These are phyloP conservation scores for Stegastes partitus DNA, from an alignment of 2,113 vertebrate genomes.

Conservation along the genomic window DNA sequence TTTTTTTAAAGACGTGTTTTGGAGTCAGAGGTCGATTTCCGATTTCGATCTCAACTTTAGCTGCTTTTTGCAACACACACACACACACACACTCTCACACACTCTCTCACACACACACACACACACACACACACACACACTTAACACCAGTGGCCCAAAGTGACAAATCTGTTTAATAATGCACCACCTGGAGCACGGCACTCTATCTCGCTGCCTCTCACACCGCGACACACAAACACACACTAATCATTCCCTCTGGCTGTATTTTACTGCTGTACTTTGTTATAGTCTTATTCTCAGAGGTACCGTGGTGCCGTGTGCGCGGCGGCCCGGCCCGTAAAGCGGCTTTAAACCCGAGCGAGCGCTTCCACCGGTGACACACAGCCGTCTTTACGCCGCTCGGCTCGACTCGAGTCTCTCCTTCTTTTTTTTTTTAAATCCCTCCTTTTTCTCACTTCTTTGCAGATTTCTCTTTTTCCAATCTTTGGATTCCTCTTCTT, in stretches of 20 bases:
- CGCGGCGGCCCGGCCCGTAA: constrained; percentile 31
- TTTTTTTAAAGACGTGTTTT: too few species aligned
- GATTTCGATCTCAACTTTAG: not conserved
- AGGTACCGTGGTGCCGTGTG: constrained; percentile 32
- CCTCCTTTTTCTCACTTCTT: not conserved
- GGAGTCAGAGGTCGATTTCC: not conserved
- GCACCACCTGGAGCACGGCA: constrained; percentile 69
- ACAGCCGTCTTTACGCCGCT: constrained; percentile 19
- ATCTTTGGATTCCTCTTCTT: not conserved
- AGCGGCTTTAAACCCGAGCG: constrained; percentile 50
- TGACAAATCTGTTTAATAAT: constrained; percentile 83
- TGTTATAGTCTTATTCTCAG: constrained; percentile 71
- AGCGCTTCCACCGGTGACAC: constrained; percentile 25
- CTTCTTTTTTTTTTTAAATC: constrained; percentile 27
- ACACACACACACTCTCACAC: not conserved
- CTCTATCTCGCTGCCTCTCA: constrained; percentile 41
- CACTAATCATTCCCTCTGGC: constrained; percentile 58
- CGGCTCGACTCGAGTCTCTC: constrained; percentile 19
- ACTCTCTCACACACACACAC: not conserved
- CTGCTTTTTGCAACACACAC: constrained; percentile 13
- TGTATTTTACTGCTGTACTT: constrained; percentile 65
- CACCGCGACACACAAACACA: constrained; percentile 17
- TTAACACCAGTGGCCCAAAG: constrained; percentile 62
- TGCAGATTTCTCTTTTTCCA: not conserved
- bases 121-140: constrained; percentile 24